Base-by-base conservation (phyloP, 2,888 invertebrate genomes). In the Belgica antarctica region DNA sequence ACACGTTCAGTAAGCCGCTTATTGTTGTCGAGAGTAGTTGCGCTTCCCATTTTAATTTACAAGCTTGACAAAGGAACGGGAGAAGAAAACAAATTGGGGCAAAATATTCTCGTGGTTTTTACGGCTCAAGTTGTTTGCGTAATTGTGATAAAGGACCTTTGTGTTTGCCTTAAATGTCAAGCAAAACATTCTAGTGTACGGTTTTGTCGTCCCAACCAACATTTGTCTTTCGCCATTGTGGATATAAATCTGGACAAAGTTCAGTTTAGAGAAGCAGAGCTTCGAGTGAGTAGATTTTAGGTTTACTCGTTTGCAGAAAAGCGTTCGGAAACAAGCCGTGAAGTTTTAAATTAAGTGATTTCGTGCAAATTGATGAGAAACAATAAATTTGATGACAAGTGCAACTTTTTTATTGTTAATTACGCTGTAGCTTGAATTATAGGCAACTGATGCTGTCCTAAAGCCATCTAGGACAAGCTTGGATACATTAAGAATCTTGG, bases 1-100 rank as follows among this genome's bases (percentile, higher is more conserved):
- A n/a, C n/a, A 22, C 12, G 52, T 52, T 59, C 59, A 59, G 59
- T 59, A 4, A 59, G 24, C 25, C 19, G 25, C 59, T 59, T 59
- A 59, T 27, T 59, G 25, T 59, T 59, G 59, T 25, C 22, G 59
- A 19, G 10, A 27, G 25, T 12, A 59, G 59, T 25, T 5, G 59
- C 27, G 25, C n/a, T n/a, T n/a, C n/a, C n/a, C n/a, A n/a, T 27
- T n/a, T 59, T 27, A 59, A 24, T 59, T 59, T 2, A 7, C 46
- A 17, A 59, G 22, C 27, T 12, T 59, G 8, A 59, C 1, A 22
- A 2, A 17, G n/a, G 15, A n/a, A 46, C 57, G 22, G n/a, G 57
- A 19, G 3, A n/a, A n/a, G n/a, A n/a, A n/a, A n/a, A n/a, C n/a
- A n/a, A n/a, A 27, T 19, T 59, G 25, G 17, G 22, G 17, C 52